A percentile compares a stretch with the other conserved stretches of the same genome.
phyloP scores from a whole-genome alignment of 2,888 invertebrate genomes.

The Brachyptera putata region DNA sequence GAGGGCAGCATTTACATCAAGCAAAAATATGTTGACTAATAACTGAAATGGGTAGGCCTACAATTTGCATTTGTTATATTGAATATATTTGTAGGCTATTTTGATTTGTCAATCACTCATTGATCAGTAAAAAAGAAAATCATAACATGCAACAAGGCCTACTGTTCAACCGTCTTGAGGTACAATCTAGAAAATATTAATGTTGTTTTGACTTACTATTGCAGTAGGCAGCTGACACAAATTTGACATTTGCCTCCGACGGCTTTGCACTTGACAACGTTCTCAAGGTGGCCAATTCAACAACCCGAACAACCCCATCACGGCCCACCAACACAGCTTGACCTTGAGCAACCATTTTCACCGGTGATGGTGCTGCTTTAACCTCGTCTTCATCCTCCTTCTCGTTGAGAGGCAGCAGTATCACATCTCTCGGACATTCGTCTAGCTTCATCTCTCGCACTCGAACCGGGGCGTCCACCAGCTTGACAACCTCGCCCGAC shows the following conservation, averaged over 20 bases:
- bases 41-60: too few species aligned
- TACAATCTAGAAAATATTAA: too few species aligned
- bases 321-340: slow-evolving; percentile 69
- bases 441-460: slow-evolving; percentile 57
- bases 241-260: slow-evolving; percentile 56
- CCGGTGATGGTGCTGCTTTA: slow-evolving; percentile 24
- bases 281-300: slow-evolving; percentile 66
- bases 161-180: too few species aligned
- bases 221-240: slow-evolving; percentile 80
- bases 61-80: too few species aligned
- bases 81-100: too few species aligned
- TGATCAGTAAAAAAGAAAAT: too few species aligned
- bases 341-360: slow-evolving; percentile 45
- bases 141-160: too few species aligned
- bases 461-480: slow-evolving; percentile 58
- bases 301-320: slow-evolving; percentile 69
- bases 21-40: too few species aligned
- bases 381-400: slow-evolving; percentile 41
- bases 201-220: slow-evolving; percentile 70
- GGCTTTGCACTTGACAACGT: slow-evolving; percentile 63
- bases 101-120: too few species aligned
- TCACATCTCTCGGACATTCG: slow-evolving; percentile 66
- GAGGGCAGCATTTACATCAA: too few species aligned
- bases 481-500: slow-evolving; percentile 48
- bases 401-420: slow-evolving; percentile 58